phyloP scores from a whole-genome alignment of 2,797 vertebrate species.

The Bovichtus diacanthus region DNA sequence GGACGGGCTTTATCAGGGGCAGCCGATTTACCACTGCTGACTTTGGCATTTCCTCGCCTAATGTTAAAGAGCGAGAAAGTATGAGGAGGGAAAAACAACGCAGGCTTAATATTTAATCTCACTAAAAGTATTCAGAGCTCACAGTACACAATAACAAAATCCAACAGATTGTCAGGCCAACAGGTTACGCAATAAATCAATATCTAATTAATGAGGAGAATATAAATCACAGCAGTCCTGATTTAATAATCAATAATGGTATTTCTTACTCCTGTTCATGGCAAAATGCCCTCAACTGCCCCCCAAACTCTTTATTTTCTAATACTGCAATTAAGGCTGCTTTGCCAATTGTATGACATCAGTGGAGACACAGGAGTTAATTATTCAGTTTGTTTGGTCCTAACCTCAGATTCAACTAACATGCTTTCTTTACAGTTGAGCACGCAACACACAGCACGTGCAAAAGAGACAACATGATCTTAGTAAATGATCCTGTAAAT shows the following conservation, averaged over 20 bases:
- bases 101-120: conserved; percentile 74
- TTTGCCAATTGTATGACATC: conserved; percentile 53
- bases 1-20: conserved; percentile 57
- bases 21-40: conserved; percentile 59
- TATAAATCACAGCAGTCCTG: conserved; percentile 71
- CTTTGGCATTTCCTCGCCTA: conserved; percentile 49
- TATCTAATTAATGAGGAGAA: conserved; percentile 78
- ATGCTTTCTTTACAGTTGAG: conserved; percentile 5
- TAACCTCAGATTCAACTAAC: conserved; percentile 19
- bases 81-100: conserved; percentile 44
- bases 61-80: conserved; percentile 52
- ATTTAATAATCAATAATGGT: conserved; percentile 77
- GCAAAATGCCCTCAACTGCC: conserved; percentile 61
- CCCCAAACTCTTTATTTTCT: conserved; percentile 61
- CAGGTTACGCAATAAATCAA: conserved; percentile 75
- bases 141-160: conserved; percentile 67
- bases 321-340: conserved; percentile 51
- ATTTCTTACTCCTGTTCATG: conserved; percentile 68
- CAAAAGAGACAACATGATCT: not conserved
- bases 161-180: conserved; percentile 67
- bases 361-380: conserved; percentile 34
- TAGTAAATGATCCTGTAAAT: not conserved
- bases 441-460: rapidly evolving
- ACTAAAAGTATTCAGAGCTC: conserved; percentile 69
- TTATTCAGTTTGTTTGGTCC: conserved; percentile 40